Evolutionary conservation across 2,113 vertebrate species (phyloP), one percentile per base, ranked within the genome.

Genomic region (Leuciscus idus): DNA sequence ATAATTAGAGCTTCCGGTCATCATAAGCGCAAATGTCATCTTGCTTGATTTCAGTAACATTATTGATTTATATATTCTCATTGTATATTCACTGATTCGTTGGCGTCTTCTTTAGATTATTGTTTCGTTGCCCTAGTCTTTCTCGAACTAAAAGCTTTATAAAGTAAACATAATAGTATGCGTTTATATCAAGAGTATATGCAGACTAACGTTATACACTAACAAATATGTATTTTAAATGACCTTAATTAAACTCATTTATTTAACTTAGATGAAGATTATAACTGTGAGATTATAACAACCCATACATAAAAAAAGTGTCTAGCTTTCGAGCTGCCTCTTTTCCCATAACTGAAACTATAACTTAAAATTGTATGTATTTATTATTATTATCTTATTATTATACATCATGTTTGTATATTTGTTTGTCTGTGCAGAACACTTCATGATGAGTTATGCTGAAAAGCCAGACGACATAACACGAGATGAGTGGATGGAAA

Each of bases 401-500:
- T 21, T 43, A 46, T 21, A 64, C 7, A 19, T 39, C 5, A 46
- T 52, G 82, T 39, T 7, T 76, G 66, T 57, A 2, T 81, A n/a
- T 52, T 5, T 57, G 12, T 39, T 62, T 85, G 12, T 73, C 61
- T 55, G 39, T 86, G 78, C 70, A 76, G 80, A 87, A 91, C 87
- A 91, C 84, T 91, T 89, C 94, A 96, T 92, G 88, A 99, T 99
- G 98, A 99, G 98, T 96, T 99, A 98, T 94, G 90, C 97, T 83
- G 98, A 99, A 94, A 99, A 99, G 92, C 96, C 97, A 77, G 98
- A 99, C 90, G 98, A 99, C 90, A 96, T 99, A 92, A 98, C 98
- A 1, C 97, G 96, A 93, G 98, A 99, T 87, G 98, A 99, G 88
- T 99, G 98, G 98, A 97, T 99, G 98, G 98, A 99, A 87, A 99